These are phyloP conservation scores for Metopolophium dirhodum DNA, from an alignment of 1,140 invertebrate species.

Conservation along the genomic window DNA sequence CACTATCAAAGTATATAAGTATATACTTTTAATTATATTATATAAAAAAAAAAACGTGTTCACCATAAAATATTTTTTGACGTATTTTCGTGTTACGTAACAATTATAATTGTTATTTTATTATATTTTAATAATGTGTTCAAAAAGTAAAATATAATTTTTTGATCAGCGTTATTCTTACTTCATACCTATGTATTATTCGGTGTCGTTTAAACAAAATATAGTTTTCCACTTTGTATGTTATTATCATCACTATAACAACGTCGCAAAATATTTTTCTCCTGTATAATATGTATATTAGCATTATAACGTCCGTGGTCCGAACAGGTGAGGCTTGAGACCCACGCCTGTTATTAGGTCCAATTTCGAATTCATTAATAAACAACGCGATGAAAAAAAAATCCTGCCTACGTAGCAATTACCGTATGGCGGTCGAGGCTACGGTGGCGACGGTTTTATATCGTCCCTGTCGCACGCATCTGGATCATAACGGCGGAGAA, in stretches of 20 bases:
- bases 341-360: constrained; percentile 41
- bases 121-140: not conserved
- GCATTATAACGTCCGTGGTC: not conserved
- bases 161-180: not conserved
- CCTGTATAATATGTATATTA: not conserved
- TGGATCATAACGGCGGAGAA: not conserved
- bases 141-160: not conserved
- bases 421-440: not conserved
- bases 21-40: not conserved
- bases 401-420: constrained; percentile 31
- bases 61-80: not conserved
- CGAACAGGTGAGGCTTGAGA: not conserved
- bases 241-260: not conserved
- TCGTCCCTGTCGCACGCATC: constrained; percentile 3
- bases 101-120: not conserved
- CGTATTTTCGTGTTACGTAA: not conserved
- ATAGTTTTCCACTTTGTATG: not conserved
- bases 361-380: constrained; percentile 34
- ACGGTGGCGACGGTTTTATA: not conserved
- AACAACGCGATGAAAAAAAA: constrained; percentile 38
- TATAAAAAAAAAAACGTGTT: not conserved
- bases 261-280: not conserved
- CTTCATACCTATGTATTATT: not conserved
- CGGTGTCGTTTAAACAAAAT: not conserved
- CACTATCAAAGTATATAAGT: not conserved